Base-by-base conservation (phyloP, 2,888 invertebrate species). In the Shargacucullia verbasci region DNA sequence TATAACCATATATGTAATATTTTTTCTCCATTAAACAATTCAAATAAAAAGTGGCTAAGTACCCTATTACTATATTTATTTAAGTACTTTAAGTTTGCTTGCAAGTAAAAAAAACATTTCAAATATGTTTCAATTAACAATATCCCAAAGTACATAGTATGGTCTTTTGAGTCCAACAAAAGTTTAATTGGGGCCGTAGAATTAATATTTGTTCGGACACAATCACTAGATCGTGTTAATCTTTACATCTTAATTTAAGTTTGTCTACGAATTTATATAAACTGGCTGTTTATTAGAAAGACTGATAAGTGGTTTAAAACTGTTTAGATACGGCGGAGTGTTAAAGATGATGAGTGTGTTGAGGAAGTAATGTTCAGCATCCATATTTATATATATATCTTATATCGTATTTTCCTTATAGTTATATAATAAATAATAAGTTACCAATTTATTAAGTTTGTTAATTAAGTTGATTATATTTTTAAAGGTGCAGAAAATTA, bases 261-360 rank as follows among this genome's bases (percentile, higher is more conserved):
- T 69, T 61, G 52, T 69, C 44, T 64, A 66, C 56, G 70, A 70
- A 70, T 72, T 71, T 76, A 65, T 49, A 25, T 54, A 41, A 46
- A 60, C 54, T 68, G 74, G 73, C 78, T 78, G 78, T 78, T 76
- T 44, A 43, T 14, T 53, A 61, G 65, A 64, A 79, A 80, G 78
- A 80, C 80, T 80, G 79, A 75, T 73, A 67, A 54, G 62, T 61
- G 31, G 57, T 70, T 65, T 69, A 66, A 59, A 73, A 76, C 61
- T 66, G 70, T 60, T 63, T 41, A 45, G 50, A 48, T 68, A 55
- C 52, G 54, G 43, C 38, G 34, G 5, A 55, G 54, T 55, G 64
- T 60, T 61, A 59, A 64, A 59, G 48, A 29, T 62, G 34, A 43
- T 44, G 53, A 33, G 43, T 57, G 41, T 14, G 41, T 31, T 45